Percentiles rank a stretch among this genome's conserved stretches.
These are phyloP conservation scores for Brachyrhaphis roseni DNA, from an alignment of 2,797 vertebrate genomes.

Conservation along the genomic window DNA sequence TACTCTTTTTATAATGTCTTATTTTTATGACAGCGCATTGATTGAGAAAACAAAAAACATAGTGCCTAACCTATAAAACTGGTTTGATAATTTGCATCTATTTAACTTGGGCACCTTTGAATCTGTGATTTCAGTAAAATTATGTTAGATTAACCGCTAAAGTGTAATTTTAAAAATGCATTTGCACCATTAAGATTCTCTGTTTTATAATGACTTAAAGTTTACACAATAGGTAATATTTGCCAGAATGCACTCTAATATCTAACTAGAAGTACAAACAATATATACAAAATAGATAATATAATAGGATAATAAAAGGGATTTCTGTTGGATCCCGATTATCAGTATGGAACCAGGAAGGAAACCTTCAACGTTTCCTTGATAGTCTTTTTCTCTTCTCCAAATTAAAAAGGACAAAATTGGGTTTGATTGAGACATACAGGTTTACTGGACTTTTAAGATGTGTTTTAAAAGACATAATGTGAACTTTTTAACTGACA, in stretches of 20 bases:
- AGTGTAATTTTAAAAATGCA: background rate
- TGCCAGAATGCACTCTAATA: background rate
- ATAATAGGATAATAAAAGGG: background rate
- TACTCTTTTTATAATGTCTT: constrained; percentile 67
- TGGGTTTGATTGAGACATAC: background rate
- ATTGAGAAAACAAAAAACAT: constrained; percentile 19
- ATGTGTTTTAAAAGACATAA: background rate
- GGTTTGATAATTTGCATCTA: background rate
- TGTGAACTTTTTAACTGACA: background rate
- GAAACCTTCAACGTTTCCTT: background rate
- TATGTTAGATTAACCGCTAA: background rate
- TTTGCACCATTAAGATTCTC: background rate
- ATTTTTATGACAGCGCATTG: constrained; percentile 44
- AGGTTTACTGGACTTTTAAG: background rate
- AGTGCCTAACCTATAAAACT: background rate
- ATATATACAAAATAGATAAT: background rate
- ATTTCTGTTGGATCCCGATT: background rate
- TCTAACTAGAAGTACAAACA: background rate
- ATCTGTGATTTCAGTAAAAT: background rate
- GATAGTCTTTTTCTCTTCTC: background rate
- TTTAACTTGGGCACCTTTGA: background rate
- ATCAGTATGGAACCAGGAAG: background rate
- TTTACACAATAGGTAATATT: background rate
- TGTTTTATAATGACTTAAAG: background rate
- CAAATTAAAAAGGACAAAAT: background rate